Conservation (phyloP, 2,888 invertebrate species). For the Drosophila hamatofila region DNA sequence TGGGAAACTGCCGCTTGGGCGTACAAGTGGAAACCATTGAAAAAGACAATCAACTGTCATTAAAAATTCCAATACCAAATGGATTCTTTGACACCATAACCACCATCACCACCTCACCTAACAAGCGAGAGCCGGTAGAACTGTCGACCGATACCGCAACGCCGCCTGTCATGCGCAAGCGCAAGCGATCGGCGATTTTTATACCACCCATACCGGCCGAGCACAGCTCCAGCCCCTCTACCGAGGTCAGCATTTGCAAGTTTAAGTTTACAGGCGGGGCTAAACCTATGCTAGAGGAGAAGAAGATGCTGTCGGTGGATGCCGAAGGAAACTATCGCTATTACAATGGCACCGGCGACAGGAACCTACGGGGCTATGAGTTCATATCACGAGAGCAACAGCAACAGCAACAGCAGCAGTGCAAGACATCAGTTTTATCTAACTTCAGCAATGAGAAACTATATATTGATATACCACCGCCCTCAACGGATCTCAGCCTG, state of each 20-base stretch:
- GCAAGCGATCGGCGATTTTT: conserved; percentile 92
- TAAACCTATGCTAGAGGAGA: conserved; percentile 94
- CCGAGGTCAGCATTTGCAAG: conserved; percentile 96
- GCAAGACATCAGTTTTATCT: conserved; percentile 14
- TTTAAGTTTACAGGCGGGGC: conserved; percentile 97
- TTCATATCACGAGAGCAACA: conserved; percentile 91
- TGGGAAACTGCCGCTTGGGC: conserved; percentile 86
- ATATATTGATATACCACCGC: conserved; percentile 81
- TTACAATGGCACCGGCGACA: conserved; percentile 94
- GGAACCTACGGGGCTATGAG: conserved; percentile 88
- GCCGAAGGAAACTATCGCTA: conserved; percentile 95
- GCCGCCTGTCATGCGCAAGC: conserved; percentile 47
- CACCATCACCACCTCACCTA: conserved; percentile 6
- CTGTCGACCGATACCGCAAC: conserved; percentile 60
- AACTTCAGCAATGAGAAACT: conserved; percentile 85
- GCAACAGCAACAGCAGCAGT: conserved; percentile 74
- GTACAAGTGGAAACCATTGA: conserved; percentile 82
- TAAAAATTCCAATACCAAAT: conserved; percentile 83
- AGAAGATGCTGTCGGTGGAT: conserved; percentile 96
- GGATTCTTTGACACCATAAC: conserved; percentile 68
- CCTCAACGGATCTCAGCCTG: conserved; percentile 83
- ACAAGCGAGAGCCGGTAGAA: conserved; percentile 44
- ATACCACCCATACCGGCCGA: conserved; percentile 93
- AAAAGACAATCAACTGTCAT: conserved; percentile 85
- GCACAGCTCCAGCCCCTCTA: conserved; percentile 91